Evolutionary conservation across 2,797 vertebrate species (phyloP), one percentile per base, ranked within the genome.

Genomic region (Knipowitschia caucasica): DNA sequence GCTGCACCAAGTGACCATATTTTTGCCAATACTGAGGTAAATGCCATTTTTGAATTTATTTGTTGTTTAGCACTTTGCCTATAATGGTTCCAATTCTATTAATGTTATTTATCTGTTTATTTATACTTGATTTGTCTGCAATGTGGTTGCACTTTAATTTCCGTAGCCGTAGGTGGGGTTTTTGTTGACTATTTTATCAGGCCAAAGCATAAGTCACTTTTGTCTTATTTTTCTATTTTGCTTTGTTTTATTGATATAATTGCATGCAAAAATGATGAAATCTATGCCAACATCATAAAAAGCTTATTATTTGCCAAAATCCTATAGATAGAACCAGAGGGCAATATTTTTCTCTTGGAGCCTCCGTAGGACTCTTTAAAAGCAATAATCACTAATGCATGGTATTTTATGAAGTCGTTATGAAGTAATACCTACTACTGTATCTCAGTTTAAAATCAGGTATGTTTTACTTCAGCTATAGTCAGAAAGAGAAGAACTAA

Each of bases 351-450:
- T 89, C 87, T 89, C 77, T 87, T 88, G 88, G 88, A 92, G 92
- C 92, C 91, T 91, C 86, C 86, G 72, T 91, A 92, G 90, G 90
- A 91, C 92, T 92, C 92, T 85, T 86, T 80, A 92, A 93, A 93
- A 96, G 94, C 94, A 96, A 97, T 97, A 97, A 97, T 90, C 88
- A 91, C 83, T 92, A 92, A 91, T 93, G 93, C 93, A 94, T 94
- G 93, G 88, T 91, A 90, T 91, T 92, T 93, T 91, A 86, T 90
- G 88, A 91, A 86, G 89, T 87, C 83, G 71, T 89, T 84, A 90
- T 88, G 82, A 91, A 90, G 89, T 91, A 91, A 90, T 91, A 91
- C 89, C 86, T 91, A 90, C 89, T 91, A 91, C 86, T 88, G 88
- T 89, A 89, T 92, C 91, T 88, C 90, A 90, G 90, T 89, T 90